Base-by-base conservation (phyloP, 2,797 vertebrate species). In the Erithacus rubecula region DNA sequence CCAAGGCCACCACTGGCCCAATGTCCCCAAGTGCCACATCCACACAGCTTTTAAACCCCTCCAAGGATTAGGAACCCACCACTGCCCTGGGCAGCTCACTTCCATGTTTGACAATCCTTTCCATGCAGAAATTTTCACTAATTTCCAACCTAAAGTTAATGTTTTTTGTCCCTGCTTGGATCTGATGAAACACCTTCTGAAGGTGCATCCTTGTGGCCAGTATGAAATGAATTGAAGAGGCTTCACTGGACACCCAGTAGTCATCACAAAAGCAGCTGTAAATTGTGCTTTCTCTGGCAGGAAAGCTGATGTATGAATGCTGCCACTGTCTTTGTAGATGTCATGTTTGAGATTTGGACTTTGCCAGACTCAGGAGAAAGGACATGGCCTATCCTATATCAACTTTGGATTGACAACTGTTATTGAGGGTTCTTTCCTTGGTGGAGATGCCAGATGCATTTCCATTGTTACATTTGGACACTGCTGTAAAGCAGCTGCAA, bases 321-420 rank as follows among this genome's bases (percentile, higher is more conserved):
- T 62, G 26, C 53, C n/a, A 32, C 12, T 32, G 8, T 55, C 56
- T 53, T 58, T 41, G 60, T 43, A 65, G 37, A 18, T 70, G n/a
- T n/a, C 4, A 0, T 8, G 3, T 12, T 60, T 75, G 68, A 77
- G 18, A 27, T 59, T 67, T n/a, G 60, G 29, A 26, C 21, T 86
- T 74, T 59, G 12, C 62, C 67, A 52, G 65, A 29, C 4, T 19
- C 0, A 0, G 36, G 12, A 52, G 21, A 67, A 43, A 0, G 0
- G 9, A 15, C 49, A 11, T 0, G 1, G 6, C 39, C n/a, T 76
- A 17, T 52, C 17, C 22, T 44, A 4, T 72, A 5, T 37, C 36
- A 55, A 1, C 11, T 51, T 51, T 8, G 30, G 13, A 19, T 41
- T 56, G 56, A 55, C 63, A 2, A 16, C 17, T 32, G 14, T 5